A percentile compares a stretch with the other conserved stretches of the same genome.
Evolutionary conservation across 1,140 invertebrate species (phyloP).

Genomic region (Ruditapes philippinarum): DNA sequence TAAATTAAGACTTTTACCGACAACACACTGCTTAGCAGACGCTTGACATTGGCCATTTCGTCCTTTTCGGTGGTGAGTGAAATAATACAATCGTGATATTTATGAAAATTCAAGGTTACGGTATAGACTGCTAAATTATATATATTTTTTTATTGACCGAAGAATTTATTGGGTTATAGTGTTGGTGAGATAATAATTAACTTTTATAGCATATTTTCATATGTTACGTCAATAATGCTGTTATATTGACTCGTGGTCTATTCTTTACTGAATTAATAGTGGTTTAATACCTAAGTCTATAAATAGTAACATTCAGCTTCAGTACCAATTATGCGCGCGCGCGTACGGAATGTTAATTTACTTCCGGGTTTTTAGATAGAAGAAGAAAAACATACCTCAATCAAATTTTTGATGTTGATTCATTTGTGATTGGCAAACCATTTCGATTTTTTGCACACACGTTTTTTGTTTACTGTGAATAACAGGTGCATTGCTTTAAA

Average conservation of each 20-base stretch:
- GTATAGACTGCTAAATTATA: not conserved
- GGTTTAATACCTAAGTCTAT: slow-evolving; percentile 13
- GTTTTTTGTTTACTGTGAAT: not conserved
- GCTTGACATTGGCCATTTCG: slow-evolving; percentile 63
- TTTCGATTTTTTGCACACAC: not conserved
- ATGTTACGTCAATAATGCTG: too few species aligned
- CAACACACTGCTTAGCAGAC: slow-evolving; percentile 39
- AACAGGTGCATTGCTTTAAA: not conserved
- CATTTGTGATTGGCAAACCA: slow-evolving; percentile 23
- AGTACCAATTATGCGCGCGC: slow-evolving; percentile 41
- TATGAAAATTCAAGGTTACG: slow-evolving; percentile 16
- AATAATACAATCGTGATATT: not conserved
- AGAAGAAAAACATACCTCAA: slow-evolving; percentile 3
- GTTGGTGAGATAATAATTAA: too few species aligned
- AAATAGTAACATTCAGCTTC: slow-evolving; percentile 68
- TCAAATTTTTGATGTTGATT: slow-evolving; percentile 40
- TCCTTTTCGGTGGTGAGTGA: slow-evolving; percentile 27
- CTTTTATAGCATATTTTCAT: too few species aligned
- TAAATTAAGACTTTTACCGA: not conserved
- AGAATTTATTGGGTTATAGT: too few species aligned
- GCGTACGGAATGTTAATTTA: slow-evolving; percentile 39
- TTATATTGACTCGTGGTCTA: too few species aligned
- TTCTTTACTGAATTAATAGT: too few species aligned
- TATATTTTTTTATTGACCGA: too few species aligned
- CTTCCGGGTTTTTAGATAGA: slow-evolving; percentile 49